A percentile compares a stretch with the other conserved stretches of the same genome.
phyloP scores from a whole-genome alignment of 2,113 vertebrate species.

The Typhlomys cinereus region DNA sequence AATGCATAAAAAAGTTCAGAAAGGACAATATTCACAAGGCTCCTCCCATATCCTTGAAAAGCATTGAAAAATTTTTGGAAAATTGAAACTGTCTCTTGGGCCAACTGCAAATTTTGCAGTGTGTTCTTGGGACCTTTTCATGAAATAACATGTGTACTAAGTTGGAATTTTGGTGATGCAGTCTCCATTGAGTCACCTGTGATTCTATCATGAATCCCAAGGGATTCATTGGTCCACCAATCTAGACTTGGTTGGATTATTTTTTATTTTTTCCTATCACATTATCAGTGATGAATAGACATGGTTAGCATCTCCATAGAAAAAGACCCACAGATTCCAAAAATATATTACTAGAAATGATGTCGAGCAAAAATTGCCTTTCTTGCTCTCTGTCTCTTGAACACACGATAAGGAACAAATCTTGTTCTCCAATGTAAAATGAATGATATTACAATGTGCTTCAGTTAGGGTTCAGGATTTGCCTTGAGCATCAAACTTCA shows the following conservation, averaged over 20 bases:
- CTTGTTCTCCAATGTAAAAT: not conserved
- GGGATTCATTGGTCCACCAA: not conserved
- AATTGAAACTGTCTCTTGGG: not conserved
- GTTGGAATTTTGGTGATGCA: accelerated
- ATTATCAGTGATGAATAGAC: not conserved
- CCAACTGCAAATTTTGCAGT: not conserved
- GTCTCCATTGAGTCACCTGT: too few species aligned
- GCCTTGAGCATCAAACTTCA: not conserved
- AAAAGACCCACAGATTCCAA: not conserved
- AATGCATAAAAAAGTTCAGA: not conserved
- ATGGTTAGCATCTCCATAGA: not conserved
- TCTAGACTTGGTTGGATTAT: accelerated
- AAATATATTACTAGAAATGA: not conserved
- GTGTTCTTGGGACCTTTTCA: too few species aligned
- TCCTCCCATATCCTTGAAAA: too few species aligned
- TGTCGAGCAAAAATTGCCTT: not conserved
- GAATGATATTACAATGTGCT: not conserved
- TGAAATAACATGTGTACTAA: not conserved
- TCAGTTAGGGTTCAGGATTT: not conserved
- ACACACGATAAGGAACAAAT: not conserved
- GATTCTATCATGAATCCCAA: not conserved
- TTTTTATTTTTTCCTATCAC: not conserved
- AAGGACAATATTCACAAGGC: too few species aligned
- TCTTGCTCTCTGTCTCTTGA: not conserved
- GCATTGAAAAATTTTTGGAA: too few species aligned